A percentile compares a stretch with the other conserved stretches of the same genome.
Conservation (phyloP, 2,888 invertebrate species). For the Opisthograptis luteolata region DNA sequence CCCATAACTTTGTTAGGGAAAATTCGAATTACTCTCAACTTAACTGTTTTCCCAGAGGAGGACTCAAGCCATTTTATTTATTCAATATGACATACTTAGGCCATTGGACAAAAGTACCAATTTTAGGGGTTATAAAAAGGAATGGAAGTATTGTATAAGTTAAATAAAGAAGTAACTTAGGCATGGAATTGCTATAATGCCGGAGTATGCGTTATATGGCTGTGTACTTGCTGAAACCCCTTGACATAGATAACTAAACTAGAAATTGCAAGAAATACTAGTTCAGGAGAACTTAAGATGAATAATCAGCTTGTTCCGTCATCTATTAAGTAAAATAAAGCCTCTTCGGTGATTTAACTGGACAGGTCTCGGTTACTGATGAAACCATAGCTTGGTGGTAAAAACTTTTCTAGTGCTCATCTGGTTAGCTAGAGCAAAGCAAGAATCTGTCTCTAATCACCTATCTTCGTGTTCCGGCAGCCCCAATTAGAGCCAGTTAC, state of each 20-base stretch:
- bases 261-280: background rate
- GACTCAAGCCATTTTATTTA: slow-evolving; percentile 70
- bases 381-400: no score
- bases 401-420: no score
- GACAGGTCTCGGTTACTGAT: no score
- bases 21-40: slow-evolving; percentile 70
- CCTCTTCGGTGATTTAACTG: no score
- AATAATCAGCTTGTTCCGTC: no score
- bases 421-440: no score
- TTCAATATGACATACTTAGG: slow-evolving; percentile 66
- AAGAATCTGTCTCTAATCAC: no score
- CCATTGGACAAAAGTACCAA: slow-evolving; percentile 51
- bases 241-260: slow-evolving; percentile 47
- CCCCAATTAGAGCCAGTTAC: no score
- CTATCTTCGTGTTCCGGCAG: no score
- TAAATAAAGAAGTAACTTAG: background rate
- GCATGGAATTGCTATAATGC: slow-evolving; percentile 13
- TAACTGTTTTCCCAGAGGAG: slow-evolving; percentile 66
- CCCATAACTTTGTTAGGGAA: slow-evolving; percentile 52
- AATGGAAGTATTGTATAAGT: slow-evolving; percentile 11
- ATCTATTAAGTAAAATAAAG: no score
- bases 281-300: no score
- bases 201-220: background rate
- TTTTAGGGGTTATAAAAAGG: slow-evolving; percentile 36
- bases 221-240: slow-evolving; percentile 1